Evolutionary conservation across 2,113 vertebrate species (phyloP).

Genomic region (Mohoua ochrocephala): DNA sequence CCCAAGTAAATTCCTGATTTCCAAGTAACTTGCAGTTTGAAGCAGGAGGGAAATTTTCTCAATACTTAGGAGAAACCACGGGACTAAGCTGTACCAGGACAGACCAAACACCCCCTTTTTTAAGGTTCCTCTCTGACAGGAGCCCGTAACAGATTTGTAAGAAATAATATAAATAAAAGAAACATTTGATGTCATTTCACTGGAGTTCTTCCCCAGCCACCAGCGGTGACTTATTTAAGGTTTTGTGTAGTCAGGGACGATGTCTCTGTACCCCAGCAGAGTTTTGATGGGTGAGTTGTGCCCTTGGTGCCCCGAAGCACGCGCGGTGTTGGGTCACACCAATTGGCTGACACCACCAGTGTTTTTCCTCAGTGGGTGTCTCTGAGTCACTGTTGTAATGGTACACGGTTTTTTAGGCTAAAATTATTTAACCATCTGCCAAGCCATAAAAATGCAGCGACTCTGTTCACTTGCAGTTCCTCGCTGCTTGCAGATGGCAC

Average conservation of each 20-base stretch:
- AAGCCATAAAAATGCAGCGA: conserved; percentile 37
- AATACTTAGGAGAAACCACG: background rate
- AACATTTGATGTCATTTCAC: background rate
- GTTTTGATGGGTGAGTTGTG: background rate
- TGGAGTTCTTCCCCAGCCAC: background rate
- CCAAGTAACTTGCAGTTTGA: background rate
- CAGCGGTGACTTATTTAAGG: background rate
- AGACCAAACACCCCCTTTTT: background rate
- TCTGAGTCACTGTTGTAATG: conserved; percentile 53
- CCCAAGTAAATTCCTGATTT: background rate
- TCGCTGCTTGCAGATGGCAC: background rate
- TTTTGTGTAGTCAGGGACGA: background rate
- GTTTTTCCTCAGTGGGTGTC: conserved; percentile 40
- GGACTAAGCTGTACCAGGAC: background rate
- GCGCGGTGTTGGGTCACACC: background rate
- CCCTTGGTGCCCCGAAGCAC: background rate
- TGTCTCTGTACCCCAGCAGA: background rate
- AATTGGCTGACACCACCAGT: background rate
- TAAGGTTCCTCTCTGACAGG: background rate
- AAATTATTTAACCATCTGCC: conserved; percentile 63
- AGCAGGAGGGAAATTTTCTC: background rate
- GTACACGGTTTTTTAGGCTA: conserved; percentile 20
- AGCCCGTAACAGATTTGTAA: background rate
- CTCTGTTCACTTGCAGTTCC: conserved; percentile 62
- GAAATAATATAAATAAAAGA: background rate